Evolutionary conservation across 2,113 vertebrate genomes (phyloP).

Genomic region (Sisor rabdophorus): DNA sequence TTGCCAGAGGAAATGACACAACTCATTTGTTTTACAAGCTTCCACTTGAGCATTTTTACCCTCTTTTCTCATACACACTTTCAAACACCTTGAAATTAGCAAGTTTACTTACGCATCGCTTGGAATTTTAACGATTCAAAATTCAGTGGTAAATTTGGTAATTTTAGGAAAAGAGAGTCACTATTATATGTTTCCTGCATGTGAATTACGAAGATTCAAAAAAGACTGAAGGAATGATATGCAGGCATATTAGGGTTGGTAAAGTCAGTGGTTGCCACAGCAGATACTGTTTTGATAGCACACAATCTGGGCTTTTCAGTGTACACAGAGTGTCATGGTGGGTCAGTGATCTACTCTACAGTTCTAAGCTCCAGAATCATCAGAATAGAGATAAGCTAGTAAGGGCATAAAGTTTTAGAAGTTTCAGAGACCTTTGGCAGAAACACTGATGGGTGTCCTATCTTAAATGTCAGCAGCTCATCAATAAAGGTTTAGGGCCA

Average conservation of each 20-base stretch:
- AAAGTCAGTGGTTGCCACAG: background rate
- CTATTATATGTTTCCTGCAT: background rate
- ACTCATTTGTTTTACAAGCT: conserved; percentile 74
- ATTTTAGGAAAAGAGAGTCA: background rate
- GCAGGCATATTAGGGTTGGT: background rate
- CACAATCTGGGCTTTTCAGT: background rate
- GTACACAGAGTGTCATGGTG: background rate
- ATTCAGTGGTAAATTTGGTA: background rate
- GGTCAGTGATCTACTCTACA: background rate
- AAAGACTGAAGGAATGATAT: background rate
- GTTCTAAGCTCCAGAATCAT: background rate
- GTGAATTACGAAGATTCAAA: background rate
- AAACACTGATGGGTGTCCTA: conserved; percentile 35
- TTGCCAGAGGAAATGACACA: conserved; percentile 67
- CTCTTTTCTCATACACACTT: conserved; percentile 32
- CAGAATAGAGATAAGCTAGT: conserved; percentile 12
- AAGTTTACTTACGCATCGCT: conserved; percentile 11
- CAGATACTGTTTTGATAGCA: background rate
- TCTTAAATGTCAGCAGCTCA: conserved; percentile 50
- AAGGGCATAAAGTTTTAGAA: conserved; percentile 36
- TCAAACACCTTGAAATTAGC: conserved; percentile 34
- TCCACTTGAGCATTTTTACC: conserved; percentile 60
- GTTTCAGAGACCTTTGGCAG: conserved; percentile 37
- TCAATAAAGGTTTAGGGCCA: conserved; percentile 49
- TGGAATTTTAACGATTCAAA: conserved; percentile 4